These are phyloP conservation scores for Eutrigla gurnardus DNA, from an alignment of 2,797 vertebrate genomes.

Conservation along the genomic window DNA sequence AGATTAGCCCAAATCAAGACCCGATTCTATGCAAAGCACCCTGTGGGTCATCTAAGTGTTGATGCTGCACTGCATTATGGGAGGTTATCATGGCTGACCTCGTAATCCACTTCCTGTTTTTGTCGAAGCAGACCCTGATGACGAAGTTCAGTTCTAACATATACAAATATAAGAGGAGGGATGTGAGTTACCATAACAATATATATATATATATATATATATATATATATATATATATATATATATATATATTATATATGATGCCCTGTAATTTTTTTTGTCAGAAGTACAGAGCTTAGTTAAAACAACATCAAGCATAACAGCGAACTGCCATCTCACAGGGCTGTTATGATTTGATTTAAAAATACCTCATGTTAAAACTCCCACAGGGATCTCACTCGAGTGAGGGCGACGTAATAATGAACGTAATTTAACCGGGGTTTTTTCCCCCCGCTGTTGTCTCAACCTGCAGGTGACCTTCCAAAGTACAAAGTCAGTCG, in stretches of 20 bases:
- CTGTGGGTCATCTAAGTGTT: slow-evolving; percentile 41
- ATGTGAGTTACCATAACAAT: no score
- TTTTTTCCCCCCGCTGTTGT: slow-evolving; percentile 43
- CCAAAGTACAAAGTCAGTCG: slow-evolving; percentile 68
- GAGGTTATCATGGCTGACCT: slow-evolving; percentile 46
- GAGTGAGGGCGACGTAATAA: slow-evolving; percentile 33
- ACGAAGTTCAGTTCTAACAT: not conserved
- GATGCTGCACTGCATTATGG: slow-evolving; percentile 39
- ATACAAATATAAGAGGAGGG: no score
- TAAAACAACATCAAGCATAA: no score
- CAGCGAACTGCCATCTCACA: not conserved
- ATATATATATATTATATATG: no score
- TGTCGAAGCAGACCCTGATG: not conserved
- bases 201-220: no score
- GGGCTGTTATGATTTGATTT: slow-evolving; percentile 17
- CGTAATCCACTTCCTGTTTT: slow-evolving; percentile 39
- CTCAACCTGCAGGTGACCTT: slow-evolving; percentile 71
- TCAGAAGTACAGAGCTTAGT: no score
- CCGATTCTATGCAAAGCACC: slow-evolving; percentile 36
- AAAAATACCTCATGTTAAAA: slow-evolving; percentile 31
- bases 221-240: no score
- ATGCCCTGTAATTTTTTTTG: slow-evolving; percentile 9
- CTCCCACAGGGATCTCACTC: slow-evolving; percentile 38
- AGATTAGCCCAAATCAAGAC: slow-evolving; percentile 58
- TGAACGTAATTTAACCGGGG: slow-evolving; percentile 39